Evolutionary conservation across 2,888 invertebrate species (phyloP).

Genomic region (Magallana nippona): DNA sequence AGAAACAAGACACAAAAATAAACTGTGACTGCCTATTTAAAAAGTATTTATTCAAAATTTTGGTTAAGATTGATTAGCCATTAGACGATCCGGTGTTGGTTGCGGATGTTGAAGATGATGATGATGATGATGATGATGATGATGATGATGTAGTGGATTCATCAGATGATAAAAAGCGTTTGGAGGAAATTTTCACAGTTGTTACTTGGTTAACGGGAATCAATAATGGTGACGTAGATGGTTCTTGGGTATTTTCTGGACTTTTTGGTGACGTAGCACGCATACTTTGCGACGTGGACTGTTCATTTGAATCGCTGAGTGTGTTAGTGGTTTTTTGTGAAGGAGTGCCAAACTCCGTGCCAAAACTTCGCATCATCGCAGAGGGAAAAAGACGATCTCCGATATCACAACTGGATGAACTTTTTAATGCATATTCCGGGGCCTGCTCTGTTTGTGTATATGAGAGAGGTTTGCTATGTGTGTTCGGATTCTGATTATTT

Average conservation of each 20-base stretch:
- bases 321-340: neutral
- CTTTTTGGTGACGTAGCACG: neutral
- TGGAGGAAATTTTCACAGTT: neutral
- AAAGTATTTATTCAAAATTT: too few species aligned
- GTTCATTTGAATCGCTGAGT: neutral
- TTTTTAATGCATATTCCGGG: neutral
- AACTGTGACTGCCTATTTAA: too few species aligned
- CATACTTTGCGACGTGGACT: neutral
- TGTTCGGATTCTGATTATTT: too few species aligned
- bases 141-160: neutral
- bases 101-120: neutral
- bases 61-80: too few species aligned
- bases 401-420: neutral
- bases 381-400: constrained; percentile 8
- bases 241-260: neutral
- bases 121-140: neutral
- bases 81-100: neutral
- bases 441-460: neutral
- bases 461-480: too few species aligned
- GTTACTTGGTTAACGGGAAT: neutral
- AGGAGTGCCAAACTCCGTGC: neutral
- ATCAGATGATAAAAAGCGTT: neutral
- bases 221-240: neutral
- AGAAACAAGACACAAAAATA: neutral
- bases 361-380: constrained; percentile 14